phyloP scores from a whole-genome alignment of 2,888 invertebrate genomes.

The Cartodere bifasciata region DNA sequence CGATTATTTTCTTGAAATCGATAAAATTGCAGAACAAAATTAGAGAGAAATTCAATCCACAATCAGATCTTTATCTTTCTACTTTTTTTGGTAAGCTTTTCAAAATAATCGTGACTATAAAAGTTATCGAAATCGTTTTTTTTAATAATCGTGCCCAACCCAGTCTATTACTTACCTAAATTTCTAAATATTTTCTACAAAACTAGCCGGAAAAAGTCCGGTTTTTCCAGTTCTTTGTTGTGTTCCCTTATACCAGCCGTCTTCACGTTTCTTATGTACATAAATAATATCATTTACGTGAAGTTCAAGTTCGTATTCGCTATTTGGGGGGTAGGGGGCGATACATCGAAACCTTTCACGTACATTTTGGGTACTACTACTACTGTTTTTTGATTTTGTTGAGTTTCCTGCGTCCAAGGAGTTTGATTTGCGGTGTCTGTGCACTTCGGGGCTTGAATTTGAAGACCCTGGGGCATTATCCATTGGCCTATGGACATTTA shows the following conservation, averaged over 20 bases:
- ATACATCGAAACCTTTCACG: constrained; percentile 69
- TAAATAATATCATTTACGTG: constrained; percentile 84
- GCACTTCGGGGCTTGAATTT: constrained; percentile 31
- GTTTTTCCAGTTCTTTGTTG: constrained; percentile 80
- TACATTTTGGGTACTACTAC: constrained; percentile 29
- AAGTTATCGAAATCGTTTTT: too few species aligned
- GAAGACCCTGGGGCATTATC: constrained; percentile 29
- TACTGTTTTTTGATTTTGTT: constrained; percentile 19
- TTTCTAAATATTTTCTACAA: constrained; percentile 49
- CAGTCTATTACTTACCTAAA: constrained; percentile 4
- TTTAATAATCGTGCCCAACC: constrained; percentile 45
- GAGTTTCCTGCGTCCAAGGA: constrained; percentile 63
- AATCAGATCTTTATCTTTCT: too few species aligned
- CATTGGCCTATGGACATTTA: constrained; percentile 22
- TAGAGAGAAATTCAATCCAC: too few species aligned
- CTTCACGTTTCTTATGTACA: constrained; percentile 83
- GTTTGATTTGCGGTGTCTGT: constrained; percentile 64
- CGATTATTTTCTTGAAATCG: too few species aligned
- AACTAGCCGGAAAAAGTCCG: constrained; percentile 90
- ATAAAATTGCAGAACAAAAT: too few species aligned
- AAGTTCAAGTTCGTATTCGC: constrained; percentile 82
- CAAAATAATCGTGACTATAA: too few species aligned
- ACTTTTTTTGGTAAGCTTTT: too few species aligned
- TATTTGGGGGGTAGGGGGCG: constrained; percentile 89
- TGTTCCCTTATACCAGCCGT: constrained; percentile 93